Evolutionary conservation across 64 coral and sea anemone genomes (phyloP).

Genomic region (Porites australiensis): DNA sequence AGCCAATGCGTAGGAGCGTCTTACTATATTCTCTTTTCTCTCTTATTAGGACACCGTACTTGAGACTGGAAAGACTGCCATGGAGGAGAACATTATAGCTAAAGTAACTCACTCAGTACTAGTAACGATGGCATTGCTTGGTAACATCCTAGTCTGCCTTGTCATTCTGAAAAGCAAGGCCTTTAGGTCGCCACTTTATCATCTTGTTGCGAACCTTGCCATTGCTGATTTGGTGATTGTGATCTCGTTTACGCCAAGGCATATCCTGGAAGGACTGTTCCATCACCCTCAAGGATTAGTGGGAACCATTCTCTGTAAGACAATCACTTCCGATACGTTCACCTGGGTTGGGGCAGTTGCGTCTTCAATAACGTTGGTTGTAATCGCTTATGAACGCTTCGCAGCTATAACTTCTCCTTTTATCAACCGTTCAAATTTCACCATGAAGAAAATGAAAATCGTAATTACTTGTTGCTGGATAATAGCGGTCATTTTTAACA

Average conservation of each 20-base stretch:
- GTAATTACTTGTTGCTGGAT: background rate
- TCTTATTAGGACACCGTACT: no score
- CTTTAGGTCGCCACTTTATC: background rate
- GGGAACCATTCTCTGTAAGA: background rate
- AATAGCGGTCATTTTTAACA: background rate
- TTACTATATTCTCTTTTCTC: no score
- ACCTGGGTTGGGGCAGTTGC: conserved; percentile 15
- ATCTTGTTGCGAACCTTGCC: background rate
- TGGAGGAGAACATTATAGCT: background rate
- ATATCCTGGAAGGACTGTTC: background rate
- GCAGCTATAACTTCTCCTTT: background rate
- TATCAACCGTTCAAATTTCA: background rate
- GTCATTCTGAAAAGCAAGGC: background rate
- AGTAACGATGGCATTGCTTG: background rate
- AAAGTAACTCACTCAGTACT: background rate
- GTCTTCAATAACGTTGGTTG: background rate
- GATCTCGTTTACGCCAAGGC: background rate
- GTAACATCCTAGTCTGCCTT: conserved; percentile 1
- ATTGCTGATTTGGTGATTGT: conserved; percentile 4
- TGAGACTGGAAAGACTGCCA: no score
- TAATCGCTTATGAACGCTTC: background rate
- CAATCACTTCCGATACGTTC: background rate
- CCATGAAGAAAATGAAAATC: background rate
- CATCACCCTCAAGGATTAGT: background rate
- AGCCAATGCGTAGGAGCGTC: no score